phyloP scores from a whole-genome alignment of 2,113 vertebrate genomes.

The Octodon degus region DNA sequence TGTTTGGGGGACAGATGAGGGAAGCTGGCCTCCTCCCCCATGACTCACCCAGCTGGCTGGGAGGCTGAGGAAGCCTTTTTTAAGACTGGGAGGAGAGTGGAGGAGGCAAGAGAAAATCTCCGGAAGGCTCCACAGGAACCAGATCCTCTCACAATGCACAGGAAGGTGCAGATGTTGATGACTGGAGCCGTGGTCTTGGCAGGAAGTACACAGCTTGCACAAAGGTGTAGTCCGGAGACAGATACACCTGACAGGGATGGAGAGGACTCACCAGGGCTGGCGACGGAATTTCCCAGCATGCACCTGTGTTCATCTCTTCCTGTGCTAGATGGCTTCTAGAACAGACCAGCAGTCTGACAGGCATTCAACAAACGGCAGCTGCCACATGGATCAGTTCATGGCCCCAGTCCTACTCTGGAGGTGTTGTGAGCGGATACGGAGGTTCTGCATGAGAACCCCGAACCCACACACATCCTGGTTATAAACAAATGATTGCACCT shows the following conservation, averaged over 20 bases:
- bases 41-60: conserved; percentile 68
- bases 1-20: neutral
- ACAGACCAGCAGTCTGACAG: neutral
- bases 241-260: neutral
- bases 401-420: neutral
- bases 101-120: conserved; percentile 57
- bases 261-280: neutral
- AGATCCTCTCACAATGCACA: neutral
- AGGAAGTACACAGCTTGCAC: conserved; percentile 3
- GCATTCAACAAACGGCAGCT: neutral
- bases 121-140: neutral
- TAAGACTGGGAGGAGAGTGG: conserved; percentile 58
- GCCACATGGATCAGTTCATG: no score
- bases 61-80: conserved; percentile 64
- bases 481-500: neutral
- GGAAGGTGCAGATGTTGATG: neutral
- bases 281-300: neutral
- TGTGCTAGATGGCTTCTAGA: neutral
- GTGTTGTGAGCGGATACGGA: neutral
- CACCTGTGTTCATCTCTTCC: neutral
- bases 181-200: neutral
- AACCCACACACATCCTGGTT: neutral
- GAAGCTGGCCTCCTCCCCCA: conserved; percentile 57
- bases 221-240: conserved; percentile 37
- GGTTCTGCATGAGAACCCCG: neutral